A percentile compares a stretch with the other conserved stretches of the same genome.
These are phyloP conservation scores for Bubalus kerabau DNA, from an alignment of 2,113 vertebrate genomes.

Conservation along the genomic window DNA sequence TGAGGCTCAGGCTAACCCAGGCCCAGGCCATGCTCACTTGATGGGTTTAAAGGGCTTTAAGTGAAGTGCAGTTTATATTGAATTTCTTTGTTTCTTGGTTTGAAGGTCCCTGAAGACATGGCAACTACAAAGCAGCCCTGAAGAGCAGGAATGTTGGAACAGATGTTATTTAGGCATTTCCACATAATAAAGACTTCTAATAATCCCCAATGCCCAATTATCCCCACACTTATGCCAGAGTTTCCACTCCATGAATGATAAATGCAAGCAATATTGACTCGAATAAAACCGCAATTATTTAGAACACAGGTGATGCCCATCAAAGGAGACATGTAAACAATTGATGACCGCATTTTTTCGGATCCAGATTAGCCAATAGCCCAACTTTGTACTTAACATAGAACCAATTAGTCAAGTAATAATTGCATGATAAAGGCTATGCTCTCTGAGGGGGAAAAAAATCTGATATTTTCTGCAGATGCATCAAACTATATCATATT, in stretches of 20 bases:
- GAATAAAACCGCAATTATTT: constrained; percentile 66
- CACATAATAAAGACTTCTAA: constrained; percentile 82
- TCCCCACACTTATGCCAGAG: constrained; percentile 75
- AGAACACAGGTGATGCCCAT: constrained; percentile 70
- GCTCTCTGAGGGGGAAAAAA: constrained; percentile 47
- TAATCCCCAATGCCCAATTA: constrained; percentile 84
- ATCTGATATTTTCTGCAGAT: constrained; percentile 55
- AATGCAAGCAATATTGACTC: constrained; percentile 74
- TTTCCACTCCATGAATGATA: constrained; percentile 73
- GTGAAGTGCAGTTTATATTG: constrained; percentile 69
- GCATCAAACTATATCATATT: background rate
- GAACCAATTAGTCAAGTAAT: constrained; percentile 69
- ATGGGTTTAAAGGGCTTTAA: constrained; percentile 69
- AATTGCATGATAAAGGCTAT: constrained; percentile 35
- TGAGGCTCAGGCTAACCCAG: background rate
- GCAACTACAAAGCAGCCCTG: constrained; percentile 81
- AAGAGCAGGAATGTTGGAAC: constrained; percentile 77
- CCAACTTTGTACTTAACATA: constrained; percentile 63
- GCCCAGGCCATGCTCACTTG: constrained; percentile 30
- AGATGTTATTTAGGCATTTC: constrained; percentile 79
- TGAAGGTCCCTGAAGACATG: constrained; percentile 75
- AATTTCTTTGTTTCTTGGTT: constrained; percentile 78
- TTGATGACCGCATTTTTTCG: constrained; percentile 35
- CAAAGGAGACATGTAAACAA: constrained; percentile 68
- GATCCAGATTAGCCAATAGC: constrained; percentile 63